Conservation (phyloP, 2,113 vertebrate genomes). For the Prietella phreatophila region DNA sequence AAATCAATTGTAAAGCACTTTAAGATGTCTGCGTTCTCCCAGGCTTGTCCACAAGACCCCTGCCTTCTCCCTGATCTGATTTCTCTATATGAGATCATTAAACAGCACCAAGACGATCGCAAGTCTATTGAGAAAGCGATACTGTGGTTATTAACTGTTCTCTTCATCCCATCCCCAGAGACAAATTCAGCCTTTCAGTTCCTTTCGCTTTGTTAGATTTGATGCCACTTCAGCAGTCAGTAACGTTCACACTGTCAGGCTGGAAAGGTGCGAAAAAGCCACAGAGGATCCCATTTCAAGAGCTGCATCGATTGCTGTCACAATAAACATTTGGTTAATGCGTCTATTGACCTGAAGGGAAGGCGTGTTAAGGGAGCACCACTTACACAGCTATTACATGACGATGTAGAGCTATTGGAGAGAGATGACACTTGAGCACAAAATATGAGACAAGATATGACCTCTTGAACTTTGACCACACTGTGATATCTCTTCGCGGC, state of each 20-base stretch:
- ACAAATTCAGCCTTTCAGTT: constrained; percentile 56
- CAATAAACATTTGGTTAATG: constrained; percentile 50
- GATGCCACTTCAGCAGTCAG: constrained; percentile 24
- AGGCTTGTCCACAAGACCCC: constrained; percentile 35
- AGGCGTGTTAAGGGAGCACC: constrained; percentile 27
- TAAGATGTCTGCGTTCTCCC: constrained; percentile 7
- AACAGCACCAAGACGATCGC: constrained; percentile 15
- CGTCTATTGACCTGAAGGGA: constrained; percentile 6
- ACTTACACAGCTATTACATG: constrained; percentile 44
- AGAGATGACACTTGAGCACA: background rate
- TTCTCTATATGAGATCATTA: constrained; percentile 9
- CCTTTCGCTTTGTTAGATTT: constrained; percentile 55
- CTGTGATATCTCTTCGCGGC: background rate
- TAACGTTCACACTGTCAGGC: constrained; percentile 46
- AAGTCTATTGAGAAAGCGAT: constrained; percentile 59
- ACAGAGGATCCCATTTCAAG: constrained; percentile 65
- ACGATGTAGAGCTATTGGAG: constrained; percentile 8
- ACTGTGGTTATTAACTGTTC: constrained; percentile 34
- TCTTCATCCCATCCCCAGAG: constrained; percentile 59
- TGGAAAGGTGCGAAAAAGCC: constrained; percentile 52
- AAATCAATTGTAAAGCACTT: constrained; percentile 62
- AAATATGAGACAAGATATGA: background rate
- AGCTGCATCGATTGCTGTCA: constrained; percentile 46
- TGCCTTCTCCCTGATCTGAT: constrained; percentile 14
- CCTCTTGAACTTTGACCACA: background rate